Evolutionary conservation across 35 echinoderm and acorn worm genomes (phyloP), one percentile per base, ranked within the genome.

Genomic region (Strongylocentrotus purpuratus): DNA sequence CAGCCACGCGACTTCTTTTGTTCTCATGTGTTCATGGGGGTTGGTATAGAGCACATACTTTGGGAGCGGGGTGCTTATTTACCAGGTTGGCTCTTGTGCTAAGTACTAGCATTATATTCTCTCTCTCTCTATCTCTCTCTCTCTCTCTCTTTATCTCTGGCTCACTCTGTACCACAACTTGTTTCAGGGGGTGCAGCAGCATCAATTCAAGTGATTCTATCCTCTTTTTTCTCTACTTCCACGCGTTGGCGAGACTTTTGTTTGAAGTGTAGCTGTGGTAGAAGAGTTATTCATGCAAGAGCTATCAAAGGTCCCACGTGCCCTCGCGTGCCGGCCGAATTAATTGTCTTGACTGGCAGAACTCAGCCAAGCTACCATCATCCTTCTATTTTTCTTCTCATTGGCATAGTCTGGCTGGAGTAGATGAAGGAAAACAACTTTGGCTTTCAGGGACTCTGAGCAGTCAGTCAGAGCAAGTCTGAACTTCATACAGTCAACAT

Each of bases 1-100:
- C 65, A 78, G 87, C 87, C 87, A 89, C 87, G 45, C 45, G 87
- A 89, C 87, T 89, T 89, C 87, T 89, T 89, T 89, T 89, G 87
- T 89, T 89, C 45, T 46, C 87, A 2, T 25, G 31, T 28, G 4
- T 28, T 5, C 65, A 78, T 78, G 20, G 65, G 65, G 65, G 20
- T 78, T 2, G 65, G 65, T 78, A 28, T 15, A 78, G 65, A 8
- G 65, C n/a, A 78, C 65, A 28, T 78, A 78, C 65, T 78, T 78
- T 78, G 5, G 65, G n/a, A 78, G 28, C 65, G 7, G 65, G 65
- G 65, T 78, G 65, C 65, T 78, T n/a, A n/a, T 78, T 78, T 78
- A n/a, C 3, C 22, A 78, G 18, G 20, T n/a, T 78, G 18, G 1
- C 65, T 78, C 65, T 78, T 78, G 65, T n/a, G 65, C 65, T 78